Percentiles rank a stretch among this genome's conserved stretches.
Evolutionary conservation across 1,140 invertebrate genomes (phyloP).

Genomic region (Gerris buenoi): DNA sequence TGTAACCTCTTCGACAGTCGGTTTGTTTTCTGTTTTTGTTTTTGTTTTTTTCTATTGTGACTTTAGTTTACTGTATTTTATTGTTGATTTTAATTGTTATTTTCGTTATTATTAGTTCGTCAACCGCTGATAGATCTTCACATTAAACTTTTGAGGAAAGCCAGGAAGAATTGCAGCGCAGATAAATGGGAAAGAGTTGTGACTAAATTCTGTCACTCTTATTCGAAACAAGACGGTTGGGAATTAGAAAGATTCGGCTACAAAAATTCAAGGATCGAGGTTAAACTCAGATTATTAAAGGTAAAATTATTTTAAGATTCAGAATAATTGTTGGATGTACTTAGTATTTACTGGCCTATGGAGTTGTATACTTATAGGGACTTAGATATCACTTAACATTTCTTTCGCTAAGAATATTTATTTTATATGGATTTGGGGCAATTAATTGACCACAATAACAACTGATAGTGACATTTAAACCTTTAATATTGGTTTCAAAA

Average conservation of each 20-base stretch:
- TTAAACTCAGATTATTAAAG: constrained; percentile 81
- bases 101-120: constrained; percentile 46
- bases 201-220: constrained; percentile 80
- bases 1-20: neutral
- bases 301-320: constrained; percentile 30
- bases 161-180: constrained; percentile 62
- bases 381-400: too few relatives aligned
- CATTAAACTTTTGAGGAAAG: constrained; percentile 74
- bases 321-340: too few relatives aligned
- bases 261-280: constrained; percentile 70
- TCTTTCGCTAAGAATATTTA: too few relatives aligned
- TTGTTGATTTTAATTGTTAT: neutral
- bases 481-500: too few relatives aligned
- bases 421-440: too few relatives aligned
- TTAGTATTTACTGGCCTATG: too few relatives aligned
- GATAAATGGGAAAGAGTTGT: constrained; percentile 83
- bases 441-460: too few relatives aligned
- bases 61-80: neutral
- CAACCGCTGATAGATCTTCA: constrained; percentile 67
- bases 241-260: constrained; percentile 92
- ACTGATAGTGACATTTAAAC: too few relatives aligned
- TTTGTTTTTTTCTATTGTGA: neutral
- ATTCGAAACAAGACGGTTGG: constrained; percentile 80
- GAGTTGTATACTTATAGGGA: too few relatives aligned
- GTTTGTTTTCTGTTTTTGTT: neutral